Percentiles rank a stretch among this genome's conserved stretches.
Evolutionary conservation across 1,140 invertebrate species (phyloP).

Genomic region (Drosophila biarmipes): DNA sequence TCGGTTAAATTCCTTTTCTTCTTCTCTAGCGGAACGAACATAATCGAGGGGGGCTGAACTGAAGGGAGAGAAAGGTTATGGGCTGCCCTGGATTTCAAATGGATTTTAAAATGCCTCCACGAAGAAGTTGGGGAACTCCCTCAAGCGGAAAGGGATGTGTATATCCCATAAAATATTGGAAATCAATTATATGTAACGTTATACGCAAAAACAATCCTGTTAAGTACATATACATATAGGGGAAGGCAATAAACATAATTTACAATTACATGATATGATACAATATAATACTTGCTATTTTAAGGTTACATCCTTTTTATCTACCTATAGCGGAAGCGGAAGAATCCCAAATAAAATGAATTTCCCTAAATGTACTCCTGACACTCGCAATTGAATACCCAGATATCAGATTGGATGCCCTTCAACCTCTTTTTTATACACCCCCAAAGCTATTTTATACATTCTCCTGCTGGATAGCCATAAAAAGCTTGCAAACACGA

Average conservation of each 20-base stretch:
- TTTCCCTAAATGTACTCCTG: conserved; percentile 6
- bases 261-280: background rate
- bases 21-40: conserved; percentile 14
- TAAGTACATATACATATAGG: background rate
- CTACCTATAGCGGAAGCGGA: background rate
- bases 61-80: background rate
- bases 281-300: background rate
- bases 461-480: conserved; percentile 6
- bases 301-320: background rate
- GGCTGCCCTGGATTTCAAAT: conserved; percentile 30
- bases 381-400: conserved; percentile 31
- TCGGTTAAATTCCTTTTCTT: conserved; percentile 41
- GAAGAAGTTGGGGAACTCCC: conserved; percentile 4
- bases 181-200: conserved; percentile 1
- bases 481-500: conserved; percentile 41
- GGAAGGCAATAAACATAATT: background rate
- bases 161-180: conserved; percentile 7
- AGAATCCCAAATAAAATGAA: conserved; percentile 12
- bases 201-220: background rate
- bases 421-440: conserved; percentile 24
- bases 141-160: background rate
- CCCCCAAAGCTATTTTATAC: conserved; percentile 4
- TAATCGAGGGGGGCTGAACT: conserved; percentile 13
- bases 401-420: conserved; percentile 25
- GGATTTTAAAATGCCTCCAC: conserved; percentile 13